These are phyloP conservation scores for Apteryx owenii DNA, from an alignment of 2,113 vertebrate species.

Conservation along the genomic window DNA sequence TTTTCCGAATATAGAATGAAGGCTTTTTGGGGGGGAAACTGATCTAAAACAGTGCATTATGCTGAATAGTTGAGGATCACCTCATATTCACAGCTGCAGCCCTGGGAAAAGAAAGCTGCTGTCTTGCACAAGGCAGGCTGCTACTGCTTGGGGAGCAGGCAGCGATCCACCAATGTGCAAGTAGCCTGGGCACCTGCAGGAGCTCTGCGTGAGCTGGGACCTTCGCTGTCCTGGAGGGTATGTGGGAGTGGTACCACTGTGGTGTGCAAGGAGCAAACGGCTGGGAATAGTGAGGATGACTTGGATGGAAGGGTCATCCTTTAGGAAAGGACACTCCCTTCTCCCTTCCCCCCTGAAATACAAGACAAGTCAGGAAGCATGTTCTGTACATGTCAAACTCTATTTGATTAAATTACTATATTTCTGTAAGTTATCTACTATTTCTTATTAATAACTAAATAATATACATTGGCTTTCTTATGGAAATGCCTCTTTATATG, in stretches of 20 bases:
- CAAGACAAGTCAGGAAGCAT: not conserved
- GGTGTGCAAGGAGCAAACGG: too few species aligned
- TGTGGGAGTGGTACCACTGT: not conserved
- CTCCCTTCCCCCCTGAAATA: not conserved
- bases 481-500: not conserved
- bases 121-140: not conserved
- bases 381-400: accelerated
- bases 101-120: not conserved
- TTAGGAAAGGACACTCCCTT: not conserved
- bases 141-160: not conserved
- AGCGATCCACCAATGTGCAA: not conserved
- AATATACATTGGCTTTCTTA: not conserved
- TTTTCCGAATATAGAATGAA: not conserved
- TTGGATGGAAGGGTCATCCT: not conserved
- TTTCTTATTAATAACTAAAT: not conserved
- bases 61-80: not conserved
- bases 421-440: not conserved
- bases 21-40: accelerated
- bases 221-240: accelerated
- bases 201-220: not conserved
- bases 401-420: not conserved
- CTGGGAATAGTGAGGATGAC: not conserved
- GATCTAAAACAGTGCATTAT: not conserved
- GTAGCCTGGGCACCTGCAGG: not conserved
- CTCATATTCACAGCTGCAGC: not conserved